Conservation (phyloP, 2,888 invertebrate species). For the Diarsia dahlii region DNA sequence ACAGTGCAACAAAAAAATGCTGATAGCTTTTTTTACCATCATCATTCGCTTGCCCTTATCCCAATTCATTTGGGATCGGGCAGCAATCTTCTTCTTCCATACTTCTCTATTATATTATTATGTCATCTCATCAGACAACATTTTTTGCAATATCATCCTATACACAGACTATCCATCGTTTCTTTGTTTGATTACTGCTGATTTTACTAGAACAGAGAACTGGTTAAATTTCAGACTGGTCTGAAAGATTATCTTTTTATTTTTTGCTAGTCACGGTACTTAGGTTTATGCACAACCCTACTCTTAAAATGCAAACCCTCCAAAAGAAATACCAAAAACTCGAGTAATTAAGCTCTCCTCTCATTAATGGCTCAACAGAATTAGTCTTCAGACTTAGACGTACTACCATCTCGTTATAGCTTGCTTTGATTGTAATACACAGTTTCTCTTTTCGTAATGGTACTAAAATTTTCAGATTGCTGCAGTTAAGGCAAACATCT, state of each 20-base stretch:
- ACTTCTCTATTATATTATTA: too few species aligned
- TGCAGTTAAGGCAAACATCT: conserved; percentile 20
- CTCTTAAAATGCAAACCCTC: not conserved
- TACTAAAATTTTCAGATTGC: conserved; percentile 45
- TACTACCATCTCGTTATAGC: conserved; percentile 9
- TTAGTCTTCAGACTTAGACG: conserved; percentile 4
- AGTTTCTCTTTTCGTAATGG: conserved; percentile 21
- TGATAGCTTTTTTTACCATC: too few species aligned
- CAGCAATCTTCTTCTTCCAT: too few species aligned
- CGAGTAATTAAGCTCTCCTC: conserved; percentile 17
- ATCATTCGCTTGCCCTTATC: too few species aligned
- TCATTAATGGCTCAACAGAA: conserved; percentile 22
- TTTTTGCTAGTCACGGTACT: not conserved
- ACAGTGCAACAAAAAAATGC: too few species aligned
- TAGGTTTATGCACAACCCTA: not conserved
- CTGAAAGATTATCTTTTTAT: not conserved
- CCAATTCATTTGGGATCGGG: too few species aligned
- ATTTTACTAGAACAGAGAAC: too few species aligned
- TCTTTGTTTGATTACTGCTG: too few species aligned
- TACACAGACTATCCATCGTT: too few species aligned
- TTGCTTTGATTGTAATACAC: conserved; percentile 37
- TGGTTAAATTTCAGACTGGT: not conserved
- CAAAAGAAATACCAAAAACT: conserved; percentile 10
- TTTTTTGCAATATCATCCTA: too few species aligned
- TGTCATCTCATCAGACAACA: too few species aligned